These are phyloP conservation scores for Micromesistius poutassou DNA, from an alignment of 2,797 vertebrate genomes.

Conservation along the genomic window DNA sequence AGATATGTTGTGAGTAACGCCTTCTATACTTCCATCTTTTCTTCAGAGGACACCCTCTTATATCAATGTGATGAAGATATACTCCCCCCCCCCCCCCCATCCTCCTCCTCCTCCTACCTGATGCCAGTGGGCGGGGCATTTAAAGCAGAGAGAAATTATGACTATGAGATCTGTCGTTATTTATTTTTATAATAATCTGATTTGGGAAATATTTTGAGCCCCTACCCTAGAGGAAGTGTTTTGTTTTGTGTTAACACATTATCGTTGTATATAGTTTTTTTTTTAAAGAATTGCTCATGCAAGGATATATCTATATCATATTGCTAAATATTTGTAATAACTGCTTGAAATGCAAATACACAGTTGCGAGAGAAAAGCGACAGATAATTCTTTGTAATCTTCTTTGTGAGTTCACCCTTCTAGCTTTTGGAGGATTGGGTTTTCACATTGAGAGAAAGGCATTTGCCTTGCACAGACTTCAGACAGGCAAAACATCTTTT, in stretches of 20 bases:
- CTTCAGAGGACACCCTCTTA: background rate
- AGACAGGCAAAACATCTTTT: conserved; percentile 42
- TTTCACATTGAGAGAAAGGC: conserved; percentile 24
- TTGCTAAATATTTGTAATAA: conserved; percentile 65
- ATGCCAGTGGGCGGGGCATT: background rate
- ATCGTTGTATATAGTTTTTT: conserved; percentile 49
- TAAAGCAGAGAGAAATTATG: conserved; percentile 9
- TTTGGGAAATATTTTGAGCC: conserved; percentile 40
- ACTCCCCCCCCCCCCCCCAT: background rate
- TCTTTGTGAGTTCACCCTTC: conserved; percentile 23
- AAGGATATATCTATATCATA: conserved; percentile 60
- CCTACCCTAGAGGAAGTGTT: conserved; percentile 28
- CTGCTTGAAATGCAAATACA: conserved; percentile 52
- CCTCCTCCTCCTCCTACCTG: conserved; percentile 14
- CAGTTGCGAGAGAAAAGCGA: conserved; percentile 31
- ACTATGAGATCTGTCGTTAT: background rate
- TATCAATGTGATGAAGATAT: conserved; percentile 22
- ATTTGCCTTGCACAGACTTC: conserved; percentile 26
- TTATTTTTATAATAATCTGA: conserved; percentile 16
- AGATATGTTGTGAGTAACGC: background rate
- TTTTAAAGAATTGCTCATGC: conserved; percentile 61
- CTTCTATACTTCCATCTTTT: background rate
- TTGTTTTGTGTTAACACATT: conserved; percentile 52
- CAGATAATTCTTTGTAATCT: conserved; percentile 28
- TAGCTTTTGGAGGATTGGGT: conserved; percentile 20